Evolutionary conservation across 2,797 vertebrate genomes (phyloP), one percentile per base, ranked within the genome.

Genomic region (Percopsis omiscomaycus): DNA sequence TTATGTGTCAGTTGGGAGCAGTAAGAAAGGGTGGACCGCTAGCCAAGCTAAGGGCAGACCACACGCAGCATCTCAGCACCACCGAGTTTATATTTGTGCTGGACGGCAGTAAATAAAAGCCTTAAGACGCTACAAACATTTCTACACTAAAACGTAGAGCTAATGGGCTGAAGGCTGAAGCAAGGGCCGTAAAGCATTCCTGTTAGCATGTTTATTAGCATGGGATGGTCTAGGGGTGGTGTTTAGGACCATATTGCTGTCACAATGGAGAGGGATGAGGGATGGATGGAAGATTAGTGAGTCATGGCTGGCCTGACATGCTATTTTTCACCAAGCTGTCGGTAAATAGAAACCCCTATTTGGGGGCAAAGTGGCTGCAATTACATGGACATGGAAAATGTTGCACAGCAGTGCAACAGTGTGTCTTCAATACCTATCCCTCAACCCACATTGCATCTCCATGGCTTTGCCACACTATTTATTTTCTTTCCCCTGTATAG

Each of bases 281-380:
- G 85, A 85, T 85, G 81, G 88, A 90, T 86, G 75, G 83, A 78
- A 81, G 86, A 90, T 90, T 89, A 89, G 86, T 75, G 85, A 78
- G 80, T 87, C 86, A 87, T 59, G 72, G 82, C 74, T 81, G 74
- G 76, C 74, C 69, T 79, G 83, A 82, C 74, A 71, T 79, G 83
- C 83, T 82, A 78, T 86, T 87, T 87, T 87, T 88, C 83, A 85
- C 79, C 78, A 81, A 84, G 78, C 85, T 91, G 85, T 84, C 88
- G 79, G 61, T 32, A 30, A 83, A 84, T 69, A 75, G 66, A 77
- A 79, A 74, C 75, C 70, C 66, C 67, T 52, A 50, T 60, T 71
- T 68, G 29, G 47, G 30, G 49, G 22, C 13, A 58, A 72, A 73
- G 48, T 22, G 65, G 69, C 65, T 42, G 52, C 59, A 61, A 60